Percentiles rank a stretch among this genome's conserved stretches.
Conservation (phyloP, 2,888 invertebrate species). For the Hemaris fuciformis region DNA sequence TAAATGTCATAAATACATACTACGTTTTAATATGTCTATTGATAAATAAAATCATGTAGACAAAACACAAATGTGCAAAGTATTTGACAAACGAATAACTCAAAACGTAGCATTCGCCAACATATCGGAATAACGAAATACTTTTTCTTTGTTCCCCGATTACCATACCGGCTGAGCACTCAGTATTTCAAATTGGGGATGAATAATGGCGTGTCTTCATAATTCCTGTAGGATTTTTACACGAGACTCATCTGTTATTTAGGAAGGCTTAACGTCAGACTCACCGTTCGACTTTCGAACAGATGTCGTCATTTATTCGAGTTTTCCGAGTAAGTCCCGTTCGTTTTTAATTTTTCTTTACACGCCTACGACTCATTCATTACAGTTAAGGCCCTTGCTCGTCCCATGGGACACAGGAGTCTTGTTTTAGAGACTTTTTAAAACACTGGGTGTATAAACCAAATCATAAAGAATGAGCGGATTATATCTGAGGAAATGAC, state of each 20-base stretch:
- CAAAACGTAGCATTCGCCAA: constrained; percentile 22
- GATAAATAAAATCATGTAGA: background rate
- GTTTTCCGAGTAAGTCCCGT: constrained; percentile 28
- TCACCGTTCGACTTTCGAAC: constrained; percentile 42
- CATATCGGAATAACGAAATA: constrained; percentile 19
- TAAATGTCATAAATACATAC: background rate
- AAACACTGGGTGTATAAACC: too few relatives aligned
- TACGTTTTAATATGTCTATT: too few relatives aligned
- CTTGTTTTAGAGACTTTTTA: background rate
- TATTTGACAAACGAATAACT: constrained; percentile 5
- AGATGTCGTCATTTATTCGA: constrained; percentile 33
- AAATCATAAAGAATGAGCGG: too few relatives aligned
- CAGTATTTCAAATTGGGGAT: constrained; percentile 54
- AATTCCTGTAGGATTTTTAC: constrained; percentile 56
- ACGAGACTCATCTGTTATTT: constrained; percentile 68
- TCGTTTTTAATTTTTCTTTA: constrained; percentile 19
- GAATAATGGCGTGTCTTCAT: constrained; percentile 65
- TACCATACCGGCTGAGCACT: constrained; percentile 33
- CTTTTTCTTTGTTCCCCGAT: constrained; percentile 38
- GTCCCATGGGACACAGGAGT: background rate
- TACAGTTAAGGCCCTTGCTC: background rate
- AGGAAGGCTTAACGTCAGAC: constrained; percentile 62
- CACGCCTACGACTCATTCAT: background rate
- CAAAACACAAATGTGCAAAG: background rate
- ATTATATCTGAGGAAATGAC: too few relatives aligned